Conservation (phyloP, 2,888 invertebrate species). For the Polyploca ridens region DNA sequence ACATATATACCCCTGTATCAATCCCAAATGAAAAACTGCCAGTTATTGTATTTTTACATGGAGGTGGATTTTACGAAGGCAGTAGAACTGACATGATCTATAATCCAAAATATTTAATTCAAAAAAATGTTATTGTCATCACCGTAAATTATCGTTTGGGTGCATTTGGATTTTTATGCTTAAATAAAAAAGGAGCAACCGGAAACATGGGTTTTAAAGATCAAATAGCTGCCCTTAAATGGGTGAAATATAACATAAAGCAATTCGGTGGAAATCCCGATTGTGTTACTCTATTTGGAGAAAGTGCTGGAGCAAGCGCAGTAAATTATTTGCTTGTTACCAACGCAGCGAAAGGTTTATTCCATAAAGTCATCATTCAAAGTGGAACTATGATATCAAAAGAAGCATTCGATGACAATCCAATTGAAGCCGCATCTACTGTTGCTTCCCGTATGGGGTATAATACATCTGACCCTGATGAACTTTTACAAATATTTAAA, state of each 20-base stretch:
- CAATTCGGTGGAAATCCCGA: conserved; percentile 58
- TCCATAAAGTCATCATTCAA: conserved; percentile 50
- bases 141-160: conserved; percentile 59
- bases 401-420: conserved; percentile 36
- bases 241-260: conserved; percentile 56
- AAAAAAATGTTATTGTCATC: conserved; percentile 52
- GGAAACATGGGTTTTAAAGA: conserved; percentile 62
- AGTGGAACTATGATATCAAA: conserved; percentile 50
- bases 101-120: conserved; percentile 52
- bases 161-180: conserved; percentile 56
- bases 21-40: conserved; percentile 49
- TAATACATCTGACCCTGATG: conserved; percentile 37
- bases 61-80: conserved; percentile 50
- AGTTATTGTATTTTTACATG: conserved; percentile 56
- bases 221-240: conserved; percentile 55
- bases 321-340: conserved; percentile 46
- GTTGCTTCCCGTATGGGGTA: conserved; percentile 42
- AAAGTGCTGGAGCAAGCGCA: conserved; percentile 53
- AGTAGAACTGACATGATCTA: conserved; percentile 45
- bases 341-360: conserved; percentile 48
- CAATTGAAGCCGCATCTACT: conserved; percentile 34
- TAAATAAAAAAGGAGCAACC: conserved; percentile 48
- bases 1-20: conserved; percentile 57
- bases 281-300: conserved; percentile 55
- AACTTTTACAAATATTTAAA: conserved; percentile 43